These are phyloP conservation scores for Drosophila leontia DNA, from an alignment of 1,140 invertebrate genomes.

Conservation along the genomic window DNA sequence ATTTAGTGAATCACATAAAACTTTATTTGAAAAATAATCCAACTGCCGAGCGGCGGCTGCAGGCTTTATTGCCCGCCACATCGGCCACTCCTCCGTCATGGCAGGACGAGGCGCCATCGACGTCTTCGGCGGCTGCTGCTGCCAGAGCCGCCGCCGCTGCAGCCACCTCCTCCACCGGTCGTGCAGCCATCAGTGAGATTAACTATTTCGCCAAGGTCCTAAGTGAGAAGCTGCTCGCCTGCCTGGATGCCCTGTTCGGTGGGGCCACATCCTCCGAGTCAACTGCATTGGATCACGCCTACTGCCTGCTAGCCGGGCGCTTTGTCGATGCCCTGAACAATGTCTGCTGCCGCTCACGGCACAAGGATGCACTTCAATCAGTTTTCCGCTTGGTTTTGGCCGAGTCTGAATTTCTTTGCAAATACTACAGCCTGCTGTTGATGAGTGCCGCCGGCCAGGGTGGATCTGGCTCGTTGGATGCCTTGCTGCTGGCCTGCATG, in stretches of 20 bases:
- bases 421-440: slow-evolving; percentile 80
- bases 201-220: slow-evolving; percentile 84
- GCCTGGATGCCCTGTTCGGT: slow-evolving; percentile 53
- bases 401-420: slow-evolving; percentile 81
- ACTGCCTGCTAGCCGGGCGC: slow-evolving; percentile 67
- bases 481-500: slow-evolving; percentile 65
- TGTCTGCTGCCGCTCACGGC: slow-evolving; percentile 77
- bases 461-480: slow-evolving; percentile 45
- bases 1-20: slow-evolving; percentile 85
- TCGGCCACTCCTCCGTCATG: slow-evolving; percentile 22
- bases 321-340: slow-evolving; percentile 76
- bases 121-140: slow-evolving; percentile 76
- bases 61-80: slow-evolving; percentile 24
- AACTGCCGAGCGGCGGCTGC: slow-evolving; percentile 56
- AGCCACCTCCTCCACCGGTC: slow-evolving; percentile 6
- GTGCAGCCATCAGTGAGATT: slow-evolving; percentile 72
- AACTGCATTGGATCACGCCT: slow-evolving; percentile 38
- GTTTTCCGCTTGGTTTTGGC: slow-evolving; percentile 79
- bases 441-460: slow-evolving; percentile 53
- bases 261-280: slow-evolving; percentile 7
- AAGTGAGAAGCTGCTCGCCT: slow-evolving; percentile 74
- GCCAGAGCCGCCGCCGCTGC: slow-evolving; percentile 59
- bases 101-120: slow-evolving; percentile 75
- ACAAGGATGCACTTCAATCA: slow-evolving; percentile 80
- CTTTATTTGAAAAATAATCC: slow-evolving; percentile 85